Evolutionary conservation across 30 jellyfish, hydroid and myxozoan species (phyloP).

Genomic region (Chironex yamaguchii): DNA sequence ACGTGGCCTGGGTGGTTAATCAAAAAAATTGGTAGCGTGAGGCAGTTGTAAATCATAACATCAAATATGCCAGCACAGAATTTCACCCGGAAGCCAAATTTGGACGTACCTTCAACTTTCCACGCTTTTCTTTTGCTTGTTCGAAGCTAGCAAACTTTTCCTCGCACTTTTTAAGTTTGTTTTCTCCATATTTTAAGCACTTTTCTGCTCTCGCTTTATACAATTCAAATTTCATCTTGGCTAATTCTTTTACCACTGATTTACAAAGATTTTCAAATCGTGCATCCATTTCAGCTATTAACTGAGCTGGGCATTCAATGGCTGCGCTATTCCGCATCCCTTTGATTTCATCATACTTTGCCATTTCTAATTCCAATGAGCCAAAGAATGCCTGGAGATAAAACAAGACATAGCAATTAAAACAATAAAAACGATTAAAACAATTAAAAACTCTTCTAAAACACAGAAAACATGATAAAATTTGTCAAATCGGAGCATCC

Average conservation of each 20-base stretch:
- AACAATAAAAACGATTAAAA: not conserved
- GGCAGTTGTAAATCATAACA: too few species aligned
- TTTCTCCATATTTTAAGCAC: slow-evolving; percentile 61
- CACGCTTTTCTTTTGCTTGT: slow-evolving; percentile 6
- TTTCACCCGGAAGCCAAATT: too few species aligned
- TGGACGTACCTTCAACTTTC: slow-evolving; percentile 66
- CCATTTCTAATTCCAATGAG: slow-evolving; percentile 11
- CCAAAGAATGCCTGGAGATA: slow-evolving; percentile 62
- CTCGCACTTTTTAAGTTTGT: slow-evolving; percentile 31
- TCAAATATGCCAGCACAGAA: too few species aligned
- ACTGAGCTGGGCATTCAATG: not conserved
- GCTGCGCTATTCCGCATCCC: not conserved
- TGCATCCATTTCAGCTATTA: slow-evolving; percentile 10
- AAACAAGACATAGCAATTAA: not conserved
- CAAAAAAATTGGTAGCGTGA: too few species aligned
- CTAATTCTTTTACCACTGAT: slow-evolving; percentile 21
- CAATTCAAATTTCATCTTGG: slow-evolving; percentile 43
- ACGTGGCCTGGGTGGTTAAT: too few species aligned
- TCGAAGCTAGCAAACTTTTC: slow-evolving; percentile 38
- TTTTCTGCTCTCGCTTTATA: slow-evolving; percentile 54
- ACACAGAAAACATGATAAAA: not conserved
- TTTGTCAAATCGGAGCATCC: too few species aligned
- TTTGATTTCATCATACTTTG: slow-evolving; percentile 2
- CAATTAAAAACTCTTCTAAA: not conserved
- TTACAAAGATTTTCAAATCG: not conserved